Evolutionary conservation across 2,888 invertebrate species (phyloP).

Genomic region (Didymodactylos carnosus): DNA sequence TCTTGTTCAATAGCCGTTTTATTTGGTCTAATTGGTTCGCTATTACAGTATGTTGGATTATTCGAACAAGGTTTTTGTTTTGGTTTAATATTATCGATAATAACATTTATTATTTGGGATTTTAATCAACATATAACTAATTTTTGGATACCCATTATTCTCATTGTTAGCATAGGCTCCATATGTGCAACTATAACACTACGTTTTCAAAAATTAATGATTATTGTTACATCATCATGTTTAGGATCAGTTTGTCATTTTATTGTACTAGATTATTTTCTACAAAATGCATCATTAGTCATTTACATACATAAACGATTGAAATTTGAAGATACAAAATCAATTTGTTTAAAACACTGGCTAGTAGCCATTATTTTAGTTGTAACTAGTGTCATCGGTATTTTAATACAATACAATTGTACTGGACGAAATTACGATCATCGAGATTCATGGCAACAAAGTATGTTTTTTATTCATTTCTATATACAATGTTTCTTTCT

Average conservation of each 20-base stretch:
- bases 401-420: neutral
- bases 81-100: neutral
- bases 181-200: neutral
- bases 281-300: neutral
- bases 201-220: neutral
- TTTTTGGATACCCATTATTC: neutral
- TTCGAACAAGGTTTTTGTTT: neutral
- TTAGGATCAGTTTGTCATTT: neutral
- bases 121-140: neutral
- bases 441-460: neutral
- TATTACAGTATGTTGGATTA: neutral
- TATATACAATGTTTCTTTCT: too few species aligned
- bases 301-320: neutral
- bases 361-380: neutral
- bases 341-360: neutral
- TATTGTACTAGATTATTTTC: neutral
- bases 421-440: neutral
- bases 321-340: neutral
- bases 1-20: neutral
- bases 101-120: neutral
- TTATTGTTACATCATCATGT: neutral
- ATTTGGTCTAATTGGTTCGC: neutral
- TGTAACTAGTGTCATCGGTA: neutral
- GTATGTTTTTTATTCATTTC: too few species aligned
- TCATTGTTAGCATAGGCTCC: neutral